Evolutionary conservation across 1,140 invertebrate genomes (phyloP), one percentile per base, ranked within the genome.

Genomic region (Eupeodes corollae): DNA sequence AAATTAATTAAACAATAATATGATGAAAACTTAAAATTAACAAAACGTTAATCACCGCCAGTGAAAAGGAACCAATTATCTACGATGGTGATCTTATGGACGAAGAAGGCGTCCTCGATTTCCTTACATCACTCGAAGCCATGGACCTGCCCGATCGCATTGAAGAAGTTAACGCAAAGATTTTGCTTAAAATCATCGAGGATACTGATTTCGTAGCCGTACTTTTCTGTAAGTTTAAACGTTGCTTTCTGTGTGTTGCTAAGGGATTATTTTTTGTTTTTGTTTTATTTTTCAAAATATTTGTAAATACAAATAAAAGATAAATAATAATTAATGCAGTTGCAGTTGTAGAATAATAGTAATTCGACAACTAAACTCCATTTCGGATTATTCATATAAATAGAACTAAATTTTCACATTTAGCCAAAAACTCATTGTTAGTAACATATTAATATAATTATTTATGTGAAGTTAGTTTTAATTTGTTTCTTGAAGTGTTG

Each of bases 81-180:
- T 92, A 90, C 70, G 88, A 92, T 77, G 88, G 90, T 73, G 91
- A 95, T 77, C 75, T 94, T 65, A 92, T 91, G 86, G 88, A 94
- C 70, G 90, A 93, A 72, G 88, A 89, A 71, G 85, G 80, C 66
- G 89, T 94, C 48, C 71, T 94, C 55, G 89, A 93, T 72, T 95
- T 94, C 72, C 73, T 95, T 44, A 93, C 89, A 44, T 91, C 88
- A 67, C 76, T 93, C 54, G 89, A 93, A 73, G 87, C 90, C 51
- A 91, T 94, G 88, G 90, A 93, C 66, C 70, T 90, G 56, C 90
- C 91, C n/a, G 90, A 94, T 70, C 78, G 89, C 69, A 94, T 95
- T 63, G 91, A 94, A 75, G 91, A 94, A 77, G 91, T 94, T 18
- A 93, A 93, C 70, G 75, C 88, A 19, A 90, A 88, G 71, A 92